Conservation (phyloP, 2,888 invertebrate genomes). For the Drosophila vallismaia region DNA sequence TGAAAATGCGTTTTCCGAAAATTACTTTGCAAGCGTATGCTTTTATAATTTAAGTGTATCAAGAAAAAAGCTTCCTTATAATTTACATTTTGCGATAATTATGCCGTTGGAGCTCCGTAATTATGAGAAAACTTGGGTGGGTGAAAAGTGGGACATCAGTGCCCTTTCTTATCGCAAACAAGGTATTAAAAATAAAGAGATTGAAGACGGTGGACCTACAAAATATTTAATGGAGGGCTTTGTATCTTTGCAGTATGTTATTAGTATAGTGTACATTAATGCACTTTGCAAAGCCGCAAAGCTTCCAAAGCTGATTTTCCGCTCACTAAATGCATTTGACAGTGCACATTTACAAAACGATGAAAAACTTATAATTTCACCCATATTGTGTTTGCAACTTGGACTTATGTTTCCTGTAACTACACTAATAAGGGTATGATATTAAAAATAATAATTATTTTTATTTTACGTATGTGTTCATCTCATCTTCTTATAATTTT, state of each 20-base stretch:
- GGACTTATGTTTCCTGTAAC: slow-evolving; percentile 92
- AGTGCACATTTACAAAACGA: slow-evolving; percentile 87
- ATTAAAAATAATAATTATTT: not conserved
- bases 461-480: no score
- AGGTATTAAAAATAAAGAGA: not conserved
- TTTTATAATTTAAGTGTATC: slow-evolving; percentile 41
- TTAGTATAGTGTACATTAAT: slow-evolving; percentile 83
- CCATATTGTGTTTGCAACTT: slow-evolving; percentile 90
- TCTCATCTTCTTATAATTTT: no score
- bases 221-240: slow-evolving; percentile 86
- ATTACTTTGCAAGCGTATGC: slow-evolving; percentile 55
- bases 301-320: slow-evolving; percentile 61
- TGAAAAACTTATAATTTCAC: slow-evolving; percentile 86
- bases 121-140: slow-evolving; percentile 53
- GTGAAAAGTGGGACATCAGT: slow-evolving; percentile 43
- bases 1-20: slow-evolving; percentile 13
- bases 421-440: slow-evolving; percentile 87
- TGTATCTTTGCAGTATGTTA: slow-evolving; percentile 86
- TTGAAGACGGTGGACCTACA: slow-evolving; percentile 86
- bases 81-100: slow-evolving; percentile 44
- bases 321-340: slow-evolving; percentile 88
- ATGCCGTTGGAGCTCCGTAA: slow-evolving; percentile 55
- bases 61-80: slow-evolving; percentile 36
- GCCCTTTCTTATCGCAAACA: slow-evolving; percentile 78
- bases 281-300: slow-evolving; percentile 55